Evolutionary conservation across 2,888 invertebrate species (phyloP), one percentile per base, ranked within the genome.

Genomic region (Drosophila aldrichi): DNA sequence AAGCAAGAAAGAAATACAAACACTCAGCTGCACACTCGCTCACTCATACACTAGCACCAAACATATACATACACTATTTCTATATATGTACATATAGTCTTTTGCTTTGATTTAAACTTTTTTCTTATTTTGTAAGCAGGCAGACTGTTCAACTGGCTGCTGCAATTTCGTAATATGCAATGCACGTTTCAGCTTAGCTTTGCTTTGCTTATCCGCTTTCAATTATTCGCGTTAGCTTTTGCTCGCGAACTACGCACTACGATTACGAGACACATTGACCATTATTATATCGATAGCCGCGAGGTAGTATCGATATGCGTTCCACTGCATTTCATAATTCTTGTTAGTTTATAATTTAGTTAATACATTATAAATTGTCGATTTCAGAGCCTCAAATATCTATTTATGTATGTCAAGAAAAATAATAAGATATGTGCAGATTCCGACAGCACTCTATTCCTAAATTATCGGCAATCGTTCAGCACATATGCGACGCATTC

Each of bases 141-240:
- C 49, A 70, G 60, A 76, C 61, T 63, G 55, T 66, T 62, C 43
- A 57, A 70, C 73, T 75, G 48, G 46, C 68, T 67, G 69, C 71
- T 79, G 76, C 83, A 79, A 79, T 79, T 82, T 80, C 81, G 81
- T 80, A 75, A 82, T 68, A 75, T 75, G 57, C 71, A 79, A 79
- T 79, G 66, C 77, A 79, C 80, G 80, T 75, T 67, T 75, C 46
- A 70, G 66, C 62, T 74, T 75, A 70, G 62, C 76, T 76, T 62
- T 59, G 58, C 66, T 66, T 79, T 46, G 55, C 71, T 68, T 71
- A 59, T 76, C 61, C 67, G 77, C 77, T 76, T 70, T 56, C 66
- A 77, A 80, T 79, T 64, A 67, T 52, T 80, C 70, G 76, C 70
- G 76, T 79, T 55, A 70, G 76, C 80, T 74, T 74, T 66, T 65